phyloP scores from a whole-genome alignment of 2,113 vertebrate species.

The Mirza zaza region DNA sequence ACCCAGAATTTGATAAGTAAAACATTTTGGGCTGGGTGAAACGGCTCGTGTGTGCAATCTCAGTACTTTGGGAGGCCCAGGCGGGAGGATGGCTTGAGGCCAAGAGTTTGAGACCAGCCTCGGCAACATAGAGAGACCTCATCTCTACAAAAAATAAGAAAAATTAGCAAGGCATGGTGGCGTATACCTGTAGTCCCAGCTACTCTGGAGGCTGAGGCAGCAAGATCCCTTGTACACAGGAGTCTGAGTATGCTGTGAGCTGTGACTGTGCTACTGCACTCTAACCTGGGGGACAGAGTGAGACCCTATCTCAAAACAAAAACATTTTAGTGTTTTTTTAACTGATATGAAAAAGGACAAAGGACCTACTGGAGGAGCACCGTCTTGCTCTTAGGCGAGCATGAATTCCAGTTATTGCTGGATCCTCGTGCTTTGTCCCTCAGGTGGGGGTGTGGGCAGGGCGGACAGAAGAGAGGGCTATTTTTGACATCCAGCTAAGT shows the following conservation, averaged over 20 bases:
- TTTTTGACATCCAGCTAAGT: neutral
- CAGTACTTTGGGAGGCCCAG: too few species aligned
- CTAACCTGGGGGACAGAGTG: too few species aligned
- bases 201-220: neutral
- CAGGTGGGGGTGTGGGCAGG: rapidly evolving
- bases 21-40: neutral
- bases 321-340: neutral
- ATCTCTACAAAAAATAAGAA: neutral
- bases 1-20: neutral
- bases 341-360: neutral
- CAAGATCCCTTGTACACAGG: too few species aligned
- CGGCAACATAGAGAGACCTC: too few species aligned
- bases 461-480: rapidly evolving
- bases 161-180: neutral
- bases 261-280: too few species aligned
- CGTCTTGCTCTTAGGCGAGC: neutral
- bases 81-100: too few species aligned
- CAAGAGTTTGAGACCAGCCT: neutral
- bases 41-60: too few species aligned
- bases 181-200: neutral
- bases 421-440: neutral
- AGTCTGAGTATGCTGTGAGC: too few species aligned
- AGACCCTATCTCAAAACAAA: too few species aligned
- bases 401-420: neutral
- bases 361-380: neutral